These are phyloP conservation scores for Tympanoctomys barrerae DNA, from an alignment of 2,797 vertebrate species.

Conservation along the genomic window DNA sequence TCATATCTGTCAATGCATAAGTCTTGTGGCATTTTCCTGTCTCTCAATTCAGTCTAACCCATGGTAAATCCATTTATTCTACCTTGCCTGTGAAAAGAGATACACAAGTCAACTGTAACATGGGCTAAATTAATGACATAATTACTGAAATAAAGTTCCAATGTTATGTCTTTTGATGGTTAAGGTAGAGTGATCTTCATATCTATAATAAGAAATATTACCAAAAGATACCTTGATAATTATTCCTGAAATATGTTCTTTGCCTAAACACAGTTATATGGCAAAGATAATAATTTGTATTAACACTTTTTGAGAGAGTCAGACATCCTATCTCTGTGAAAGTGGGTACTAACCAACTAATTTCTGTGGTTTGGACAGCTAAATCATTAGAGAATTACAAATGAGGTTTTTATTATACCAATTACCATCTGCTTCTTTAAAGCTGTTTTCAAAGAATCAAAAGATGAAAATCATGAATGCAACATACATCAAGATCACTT, in stretches of 20 bases:
- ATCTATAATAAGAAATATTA: slow-evolving; percentile 34
- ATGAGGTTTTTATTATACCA: slow-evolving; percentile 69
- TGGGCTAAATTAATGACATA: background rate
- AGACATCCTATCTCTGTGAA: background rate
- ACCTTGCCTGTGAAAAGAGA: background rate
- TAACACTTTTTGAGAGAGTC: slow-evolving; percentile 49
- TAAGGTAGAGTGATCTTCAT: slow-evolving; percentile 66
- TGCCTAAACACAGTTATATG: slow-evolving; percentile 36
- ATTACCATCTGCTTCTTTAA: slow-evolving; percentile 81
- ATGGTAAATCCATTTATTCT: background rate
- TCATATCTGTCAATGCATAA: background rate
- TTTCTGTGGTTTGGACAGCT: slow-evolving; percentile 63
- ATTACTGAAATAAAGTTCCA: slow-evolving; percentile 15
- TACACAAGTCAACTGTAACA: background rate
- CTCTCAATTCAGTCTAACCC: background rate
- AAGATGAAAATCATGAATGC: slow-evolving; percentile 69
- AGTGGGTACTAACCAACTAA: slow-evolving; percentile 18
- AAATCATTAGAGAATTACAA: slow-evolving; percentile 73
- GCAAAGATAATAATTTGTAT: slow-evolving; percentile 16
- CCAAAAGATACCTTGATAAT: background rate
- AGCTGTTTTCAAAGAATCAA: slow-evolving; percentile 71
- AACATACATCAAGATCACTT: slow-evolving; percentile 38
- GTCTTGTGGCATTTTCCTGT: background rate
- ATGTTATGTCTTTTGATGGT: background rate
- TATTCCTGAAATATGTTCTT: slow-evolving; percentile 34